Conservation (phyloP, 2,113 vertebrate genomes). For the Pelecanus crispus region DNA sequence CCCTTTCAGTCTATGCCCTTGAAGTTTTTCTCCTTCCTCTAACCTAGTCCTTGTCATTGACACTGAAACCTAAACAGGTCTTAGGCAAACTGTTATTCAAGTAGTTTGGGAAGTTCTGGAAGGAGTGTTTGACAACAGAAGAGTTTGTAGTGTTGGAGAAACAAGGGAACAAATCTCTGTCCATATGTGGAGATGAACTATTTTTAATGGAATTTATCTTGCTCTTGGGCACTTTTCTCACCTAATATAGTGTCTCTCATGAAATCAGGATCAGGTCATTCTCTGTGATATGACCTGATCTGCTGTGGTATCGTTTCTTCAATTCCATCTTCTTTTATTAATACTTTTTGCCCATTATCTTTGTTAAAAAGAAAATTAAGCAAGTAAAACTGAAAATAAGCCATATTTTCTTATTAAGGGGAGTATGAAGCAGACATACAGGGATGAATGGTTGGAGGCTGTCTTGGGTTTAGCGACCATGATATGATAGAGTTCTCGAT, state of each 20-base stretch:
- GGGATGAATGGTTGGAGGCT: too few relatives aligned
- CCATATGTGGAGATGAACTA: neutral
- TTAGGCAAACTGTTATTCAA: neutral
- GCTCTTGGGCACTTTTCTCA: neutral
- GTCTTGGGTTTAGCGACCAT: too few relatives aligned
- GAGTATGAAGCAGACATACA: neutral
- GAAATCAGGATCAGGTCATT: neutral
- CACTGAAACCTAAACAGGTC: neutral
- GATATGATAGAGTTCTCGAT: too few relatives aligned
- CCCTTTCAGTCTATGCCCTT: neutral
- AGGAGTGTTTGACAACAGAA: neutral
- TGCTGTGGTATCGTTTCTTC: neutral
- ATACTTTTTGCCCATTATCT: neutral
- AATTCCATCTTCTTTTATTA: neutral
- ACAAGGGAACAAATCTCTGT: neutral
- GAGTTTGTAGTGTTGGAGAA: neutral
- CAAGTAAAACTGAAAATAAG: neutral
- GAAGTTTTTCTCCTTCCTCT: neutral
- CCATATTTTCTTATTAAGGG: neutral
- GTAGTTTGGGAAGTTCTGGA: neutral
- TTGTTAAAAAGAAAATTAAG: neutral
- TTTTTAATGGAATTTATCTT: neutral
- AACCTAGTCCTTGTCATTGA: neutral
- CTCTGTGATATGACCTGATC: neutral
- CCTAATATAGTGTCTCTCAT: neutral